Conservation (phyloP, 2,113 vertebrate species). For the Oryzias woworae region DNA sequence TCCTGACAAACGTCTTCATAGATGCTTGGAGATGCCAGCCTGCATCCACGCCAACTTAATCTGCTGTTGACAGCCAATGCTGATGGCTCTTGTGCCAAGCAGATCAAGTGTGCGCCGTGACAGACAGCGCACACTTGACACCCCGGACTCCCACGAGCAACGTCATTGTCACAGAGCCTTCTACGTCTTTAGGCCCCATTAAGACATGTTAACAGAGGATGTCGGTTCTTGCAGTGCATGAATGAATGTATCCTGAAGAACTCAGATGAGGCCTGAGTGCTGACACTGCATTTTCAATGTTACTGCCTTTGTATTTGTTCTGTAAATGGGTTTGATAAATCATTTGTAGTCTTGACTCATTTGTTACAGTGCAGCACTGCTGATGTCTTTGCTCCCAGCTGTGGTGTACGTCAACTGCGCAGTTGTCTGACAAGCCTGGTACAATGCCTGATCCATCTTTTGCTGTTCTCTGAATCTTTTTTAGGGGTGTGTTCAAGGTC, state of each 20-base stretch:
- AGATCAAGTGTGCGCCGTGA: conserved; percentile 58
- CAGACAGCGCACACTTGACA: conserved; percentile 38
- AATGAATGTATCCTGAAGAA: conserved; percentile 27
- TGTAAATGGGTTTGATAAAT: neutral
- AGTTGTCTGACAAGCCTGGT: too few relatives aligned
- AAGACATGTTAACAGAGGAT: conserved; percentile 62
- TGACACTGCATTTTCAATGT: conserved; percentile 24
- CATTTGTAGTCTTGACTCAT: neutral
- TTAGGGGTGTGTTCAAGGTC: too few relatives aligned
- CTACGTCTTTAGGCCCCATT: conserved; percentile 42
- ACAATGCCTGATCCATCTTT: too few relatives aligned
- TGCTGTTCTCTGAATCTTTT: too few relatives aligned
- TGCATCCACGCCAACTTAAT: conserved; percentile 49
- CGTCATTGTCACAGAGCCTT: conserved; percentile 45
- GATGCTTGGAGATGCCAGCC: conserved; percentile 32
- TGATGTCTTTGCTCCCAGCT: neutral
- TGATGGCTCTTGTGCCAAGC: conserved; percentile 42
- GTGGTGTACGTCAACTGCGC: too few relatives aligned
- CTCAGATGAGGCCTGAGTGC: neutral
- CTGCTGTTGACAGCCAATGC: conserved; percentile 57
- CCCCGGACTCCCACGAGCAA: conserved; percentile 22
- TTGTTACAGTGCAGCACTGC: neutral
- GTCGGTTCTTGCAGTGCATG: conserved; percentile 44
- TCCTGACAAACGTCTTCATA: conserved; percentile 39
- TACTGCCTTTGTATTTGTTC: conserved; percentile 12